Evolutionary conservation across 2,888 invertebrate species (phyloP), one percentile per base, ranked within the genome.

Genomic region (Tiliacea aurago): DNA sequence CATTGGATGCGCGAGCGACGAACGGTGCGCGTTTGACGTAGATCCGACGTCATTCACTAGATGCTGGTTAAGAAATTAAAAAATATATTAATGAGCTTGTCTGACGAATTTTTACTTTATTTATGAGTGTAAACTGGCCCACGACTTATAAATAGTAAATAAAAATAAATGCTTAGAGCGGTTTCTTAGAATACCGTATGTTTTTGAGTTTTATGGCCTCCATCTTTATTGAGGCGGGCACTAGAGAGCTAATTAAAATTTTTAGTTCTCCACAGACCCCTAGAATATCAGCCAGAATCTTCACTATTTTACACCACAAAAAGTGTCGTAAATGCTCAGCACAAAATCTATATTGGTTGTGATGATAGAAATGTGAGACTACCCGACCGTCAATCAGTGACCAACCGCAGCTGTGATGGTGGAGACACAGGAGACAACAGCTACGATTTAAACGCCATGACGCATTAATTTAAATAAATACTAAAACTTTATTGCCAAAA

Each of bases 1-100:
- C n/a, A 55, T 85, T 49, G 65, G 58, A 80, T 84, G 72, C 76
- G 76, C 76, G 58, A 43, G 71, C 64, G 76, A 64, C 65, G 41
- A 3, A 41, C 41, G 71, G 58, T 70, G 51, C 28, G 43, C 65
- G 72, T 49, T 84, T 76, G 84, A 74, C 76, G 86, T 76, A 66
- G 64, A 5, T 28, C 20, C 73, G 41, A 79, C 80, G 86, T 83
- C 80, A 83, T 56, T 66, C 23, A 49, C 41, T 70, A 69, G 61
- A 33, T 70, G 33, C 33, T 62, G 43, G 59, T 68, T 41, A 64
- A 62, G 65, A 73, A 71, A 71, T 73, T 55, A 65, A 72, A 68
- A 71, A 51, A 55, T 49, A 49, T 41, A 63, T 77, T 72, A 78
- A 84, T 73, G 65, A 67, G 53, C 37, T 37, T 51, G 71, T 77